Evolutionary conservation across 2,888 invertebrate species (phyloP), one percentile per base, ranked within the genome.

Genomic region (Lochmaea crataegi): DNA sequence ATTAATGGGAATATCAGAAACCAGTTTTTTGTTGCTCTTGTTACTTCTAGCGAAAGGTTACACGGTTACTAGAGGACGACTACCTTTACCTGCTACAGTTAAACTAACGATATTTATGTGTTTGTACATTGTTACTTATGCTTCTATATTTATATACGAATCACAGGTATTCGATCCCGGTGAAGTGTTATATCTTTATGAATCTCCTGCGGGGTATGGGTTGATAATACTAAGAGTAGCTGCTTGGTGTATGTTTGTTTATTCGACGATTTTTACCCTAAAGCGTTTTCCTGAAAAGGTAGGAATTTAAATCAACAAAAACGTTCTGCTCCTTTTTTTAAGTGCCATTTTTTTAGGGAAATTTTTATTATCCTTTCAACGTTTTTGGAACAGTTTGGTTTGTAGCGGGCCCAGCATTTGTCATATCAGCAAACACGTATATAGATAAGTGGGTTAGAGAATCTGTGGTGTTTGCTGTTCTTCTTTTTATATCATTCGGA

Each of bases 101-200:
- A 94, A 94, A 85, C 87, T 97, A 65, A 92, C 94, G 0, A 87
- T 94, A 2, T 96, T 97, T 86, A 93, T 95, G 90, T 92, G 93
- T 77, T 83, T 92, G 9, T 96, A 94, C 81, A 87, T 91, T 0
- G 88, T 94, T 65, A 91, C 92, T 0, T 96, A 95, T 82, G 87
- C 92, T 3, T 89, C 92, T 0, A 89, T 97, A 48, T 95, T 95
- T 83, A 89, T 95, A 4, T 96, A 94, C 83, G 94, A 96, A 83
- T 92, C 93, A 58, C 89, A 92, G 89, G 94, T 92, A 1, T 97
- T 97, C 84, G 97, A 97, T 86, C 96, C 97, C 0, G 97, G 96
- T 2, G 90, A 94, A 86, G 97, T 98, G 0, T 85, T 96, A 12
- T 97, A 97, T 83, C 85, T 96, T 2, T 97, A 96, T 83, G 97